These are phyloP conservation scores for Premnoplex brunnescens DNA, from an alignment of 2,797 vertebrate species.

Conservation along the genomic window DNA sequence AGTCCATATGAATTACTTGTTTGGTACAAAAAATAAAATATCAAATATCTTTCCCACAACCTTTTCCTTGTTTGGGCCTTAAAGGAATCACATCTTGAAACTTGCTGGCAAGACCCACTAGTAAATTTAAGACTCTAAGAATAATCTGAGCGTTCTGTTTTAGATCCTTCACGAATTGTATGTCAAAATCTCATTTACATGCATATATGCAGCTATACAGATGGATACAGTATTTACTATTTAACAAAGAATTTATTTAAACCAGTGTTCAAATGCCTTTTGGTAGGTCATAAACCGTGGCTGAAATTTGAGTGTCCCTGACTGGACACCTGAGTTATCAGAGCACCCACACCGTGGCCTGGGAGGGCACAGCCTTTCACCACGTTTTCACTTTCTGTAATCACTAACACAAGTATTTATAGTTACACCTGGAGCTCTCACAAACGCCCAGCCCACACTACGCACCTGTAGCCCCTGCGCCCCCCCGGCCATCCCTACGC, in stretches of 20 bases:
- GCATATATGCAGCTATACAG: neutral
- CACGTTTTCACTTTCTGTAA: fast-evolving
- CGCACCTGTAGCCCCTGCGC: too few species aligned
- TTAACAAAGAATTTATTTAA: neutral
- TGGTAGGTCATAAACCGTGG: fast-evolving
- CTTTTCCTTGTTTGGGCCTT: neutral
- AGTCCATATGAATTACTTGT: neutral
- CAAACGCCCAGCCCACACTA: neutral
- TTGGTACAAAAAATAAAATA: neutral
- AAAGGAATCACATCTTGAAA: neutral
- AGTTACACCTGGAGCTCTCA: neutral
- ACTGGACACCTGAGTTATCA: fast-evolving
- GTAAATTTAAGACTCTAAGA: neutral
- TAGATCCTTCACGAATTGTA: neutral
- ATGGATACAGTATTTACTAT: neutral
- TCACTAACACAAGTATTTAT: fast-evolving
- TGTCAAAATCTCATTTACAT: neutral
- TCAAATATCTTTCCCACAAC: neutral
- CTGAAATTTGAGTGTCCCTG: neutral
- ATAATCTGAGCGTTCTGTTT: neutral
- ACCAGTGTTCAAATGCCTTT: neutral
- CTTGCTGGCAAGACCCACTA: neutral
- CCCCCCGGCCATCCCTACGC: neutral
- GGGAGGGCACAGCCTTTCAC: neutral
- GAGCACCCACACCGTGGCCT: neutral